Percentiles rank a stretch among this genome's conserved stretches.
Evolutionary conservation across 1,140 invertebrate genomes (phyloP).

Genomic region (Ips typographus): DNA sequence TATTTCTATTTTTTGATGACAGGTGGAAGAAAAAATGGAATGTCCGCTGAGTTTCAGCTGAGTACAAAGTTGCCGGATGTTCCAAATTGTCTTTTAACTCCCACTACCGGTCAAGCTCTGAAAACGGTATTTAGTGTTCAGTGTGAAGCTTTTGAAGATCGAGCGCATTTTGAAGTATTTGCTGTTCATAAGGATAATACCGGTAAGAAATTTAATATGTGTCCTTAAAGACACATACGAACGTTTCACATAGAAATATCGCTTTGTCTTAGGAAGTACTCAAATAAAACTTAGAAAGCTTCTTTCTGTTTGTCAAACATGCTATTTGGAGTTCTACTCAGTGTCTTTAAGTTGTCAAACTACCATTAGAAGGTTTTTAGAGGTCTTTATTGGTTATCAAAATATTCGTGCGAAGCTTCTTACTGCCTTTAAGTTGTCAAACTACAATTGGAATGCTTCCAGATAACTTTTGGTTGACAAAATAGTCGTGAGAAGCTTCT

Average conservation of each 20-base stretch:
- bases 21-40: conserved; percentile 3
- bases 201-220: no score
- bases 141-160: background rate
- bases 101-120: background rate
- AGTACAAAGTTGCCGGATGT: background rate
- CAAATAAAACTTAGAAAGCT: no score
- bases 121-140: conserved; percentile 6
- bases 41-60: conserved; percentile 9
- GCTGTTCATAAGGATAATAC: background rate
- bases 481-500: no score
- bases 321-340: background rate
- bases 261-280: no score
- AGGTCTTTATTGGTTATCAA: background rate
- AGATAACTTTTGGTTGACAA: no score
- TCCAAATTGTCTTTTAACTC: background rate
- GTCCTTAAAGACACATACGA: no score
- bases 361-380: background rate
- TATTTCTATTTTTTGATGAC: background rate
- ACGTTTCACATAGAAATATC: no score
- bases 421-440: no score
- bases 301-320: background rate
- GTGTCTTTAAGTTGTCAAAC: background rate
- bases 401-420: no score
- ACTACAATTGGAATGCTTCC: no score
- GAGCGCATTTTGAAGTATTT: background rate